Percentiles rank a stretch among this genome's conserved stretches.
Conservation (phyloP, 2,113 vertebrate species). For the Microtus montanus region DNA sequence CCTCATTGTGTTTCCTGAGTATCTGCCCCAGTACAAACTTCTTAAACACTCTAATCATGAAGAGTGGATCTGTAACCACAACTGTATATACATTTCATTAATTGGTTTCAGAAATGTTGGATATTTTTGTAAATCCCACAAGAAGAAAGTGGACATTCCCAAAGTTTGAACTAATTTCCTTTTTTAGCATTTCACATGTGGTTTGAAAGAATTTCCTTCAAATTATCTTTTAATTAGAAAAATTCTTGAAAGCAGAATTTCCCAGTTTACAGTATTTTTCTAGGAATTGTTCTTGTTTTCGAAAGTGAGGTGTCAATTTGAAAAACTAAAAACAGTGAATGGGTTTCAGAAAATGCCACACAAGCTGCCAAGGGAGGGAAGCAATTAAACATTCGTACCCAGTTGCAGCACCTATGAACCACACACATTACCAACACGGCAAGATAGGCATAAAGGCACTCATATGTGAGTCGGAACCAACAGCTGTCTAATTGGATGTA, state of each 20-base stretch:
- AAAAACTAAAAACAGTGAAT: constrained; percentile 7
- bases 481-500: neutral
- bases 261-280: constrained; percentile 54
- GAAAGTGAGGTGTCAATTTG: constrained; percentile 53
- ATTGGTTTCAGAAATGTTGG: neutral
- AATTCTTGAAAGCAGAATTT: constrained; percentile 28
- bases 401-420: neutral
- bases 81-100: neutral
- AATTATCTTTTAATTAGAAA: constrained; percentile 52
- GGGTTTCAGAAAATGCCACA: neutral
- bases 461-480: neutral
- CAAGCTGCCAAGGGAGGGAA: neutral
- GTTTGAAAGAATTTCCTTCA: neutral
- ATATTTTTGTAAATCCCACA: neutral
- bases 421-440: neutral
- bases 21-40: neutral
- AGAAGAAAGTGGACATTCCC: neutral
- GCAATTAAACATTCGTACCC: neutral
- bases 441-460: neutral
- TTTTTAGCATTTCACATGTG: neutral
- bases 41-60: neutral
- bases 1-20: neutral
- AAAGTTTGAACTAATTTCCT: constrained; percentile 30
- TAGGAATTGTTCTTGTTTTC: constrained; percentile 61
- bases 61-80: neutral